Evolutionary conservation across 2,113 vertebrate species (phyloP).

Genomic region (Psittacara wagleri): DNA sequence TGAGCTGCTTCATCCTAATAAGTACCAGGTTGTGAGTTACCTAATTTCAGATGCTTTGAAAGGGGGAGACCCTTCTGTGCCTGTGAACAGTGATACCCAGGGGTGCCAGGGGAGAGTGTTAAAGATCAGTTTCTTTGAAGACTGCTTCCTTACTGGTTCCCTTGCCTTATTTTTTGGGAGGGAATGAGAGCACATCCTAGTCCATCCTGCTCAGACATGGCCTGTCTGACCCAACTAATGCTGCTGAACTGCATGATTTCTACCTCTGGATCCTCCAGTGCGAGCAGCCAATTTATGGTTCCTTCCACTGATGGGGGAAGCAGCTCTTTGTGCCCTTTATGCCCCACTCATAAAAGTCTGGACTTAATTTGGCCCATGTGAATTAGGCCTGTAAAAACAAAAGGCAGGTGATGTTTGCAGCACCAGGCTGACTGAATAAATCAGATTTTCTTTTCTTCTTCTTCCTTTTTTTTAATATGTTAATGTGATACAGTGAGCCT

Average conservation of each 20-base stretch:
- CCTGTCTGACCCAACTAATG: conserved; percentile 25
- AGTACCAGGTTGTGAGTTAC: conserved; percentile 11
- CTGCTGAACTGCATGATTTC: conserved; percentile 43
- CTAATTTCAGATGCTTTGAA: neutral
- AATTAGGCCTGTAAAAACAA: conserved; percentile 46
- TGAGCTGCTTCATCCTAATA: conserved; percentile 12
- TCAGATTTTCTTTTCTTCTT: neutral
- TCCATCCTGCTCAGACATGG: neutral
- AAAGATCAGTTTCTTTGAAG: neutral
- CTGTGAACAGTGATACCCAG: neutral
- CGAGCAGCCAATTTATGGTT: conserved; percentile 47
- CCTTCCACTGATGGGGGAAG: conserved; percentile 18
- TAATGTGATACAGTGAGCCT: conserved; percentile 50
- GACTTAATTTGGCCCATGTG: conserved; percentile 43
- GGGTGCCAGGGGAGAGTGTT: neutral
- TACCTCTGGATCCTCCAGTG: conserved; percentile 26
- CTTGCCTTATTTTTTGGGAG: neutral
- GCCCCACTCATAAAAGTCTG: conserved; percentile 28
- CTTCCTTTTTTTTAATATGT: neutral
- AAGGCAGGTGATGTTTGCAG: conserved; percentile 45
- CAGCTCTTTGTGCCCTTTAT: conserved; percentile 38
- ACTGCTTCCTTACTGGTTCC: neutral
- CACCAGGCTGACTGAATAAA: conserved; percentile 2
- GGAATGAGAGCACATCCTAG: neutral
- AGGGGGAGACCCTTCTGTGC: neutral